Evolutionary conservation across 2,888 invertebrate genomes (phyloP), one percentile per base, ranked within the genome.

Genomic region (Himalopsyche tibetana): DNA sequence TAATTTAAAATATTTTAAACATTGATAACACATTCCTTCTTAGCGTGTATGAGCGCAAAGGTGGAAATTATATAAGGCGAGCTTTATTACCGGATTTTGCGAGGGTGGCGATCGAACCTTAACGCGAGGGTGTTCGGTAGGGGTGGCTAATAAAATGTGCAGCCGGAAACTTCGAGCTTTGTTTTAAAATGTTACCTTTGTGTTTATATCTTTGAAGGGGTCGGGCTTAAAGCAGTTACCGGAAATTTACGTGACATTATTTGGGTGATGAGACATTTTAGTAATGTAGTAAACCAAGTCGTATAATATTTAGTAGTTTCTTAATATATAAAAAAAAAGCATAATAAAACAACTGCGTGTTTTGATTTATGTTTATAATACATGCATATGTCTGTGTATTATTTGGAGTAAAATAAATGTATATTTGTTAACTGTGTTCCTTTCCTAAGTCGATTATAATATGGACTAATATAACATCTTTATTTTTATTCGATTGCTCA

Each of bases 81-180:
- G 63, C 63, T 63, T 63, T 63, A 63, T 63, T 9, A 11, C 19
- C 9, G 63, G 63, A n/a, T 63, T 63, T 63, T 6, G 63, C 19
- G 63, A 63, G 63, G 63, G 63, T 63, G 28, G 63, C 6, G 63
- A 63, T 63, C 19, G 63, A 63, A 63, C 63, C 63, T n/a, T 63
- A 28, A 63, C 28, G 63, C 63, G 9, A 19, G 63, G 63, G 28
- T 63, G 11, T n/a, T 63, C 4, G 45, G 45, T 11, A 56, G 15
- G 63, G 63, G 63, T 63, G 63, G 19, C 19, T 15, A 63, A 28
- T 63, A 63, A 63, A 63, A 63, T 63, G 63, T 63, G 63, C 19
- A 63, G 28, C 63, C 19, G 63, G 63, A 63, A 19, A 63, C 63
- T 28, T 28, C 19, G 28, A 51, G 63, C 63, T 63, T 63, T 63